Conservation (phyloP, 2,113 vertebrate species). For the Pygoscelis antarcticus region DNA sequence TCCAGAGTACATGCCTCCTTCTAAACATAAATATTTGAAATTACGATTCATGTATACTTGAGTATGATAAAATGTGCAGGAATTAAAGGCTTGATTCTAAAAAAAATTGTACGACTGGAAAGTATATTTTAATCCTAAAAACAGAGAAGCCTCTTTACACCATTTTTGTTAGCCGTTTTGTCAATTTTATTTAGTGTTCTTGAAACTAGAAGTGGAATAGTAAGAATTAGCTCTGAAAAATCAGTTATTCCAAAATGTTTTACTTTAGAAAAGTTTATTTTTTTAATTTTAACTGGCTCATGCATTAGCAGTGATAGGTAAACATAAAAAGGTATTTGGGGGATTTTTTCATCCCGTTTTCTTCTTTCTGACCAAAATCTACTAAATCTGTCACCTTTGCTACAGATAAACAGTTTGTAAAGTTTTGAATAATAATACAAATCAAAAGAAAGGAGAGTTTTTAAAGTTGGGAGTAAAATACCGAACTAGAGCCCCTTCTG, state of each 20-base stretch:
- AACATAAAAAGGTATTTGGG: neutral
- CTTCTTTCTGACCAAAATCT: neutral
- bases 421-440: neutral
- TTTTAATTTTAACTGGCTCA: neutral
- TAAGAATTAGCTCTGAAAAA: neutral
- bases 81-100: neutral
- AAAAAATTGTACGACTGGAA: neutral
- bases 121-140: neutral
- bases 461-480: neutral
- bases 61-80: neutral
- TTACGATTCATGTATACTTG: neutral
- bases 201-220: neutral
- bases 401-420: neutral
- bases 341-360: neutral
- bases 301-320: neutral
- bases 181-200: neutral
- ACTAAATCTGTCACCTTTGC: neutral
- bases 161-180: neutral
- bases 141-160: neutral
- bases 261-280: neutral
- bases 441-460: neutral
- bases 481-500: neutral
- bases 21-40: constrained; percentile 48
- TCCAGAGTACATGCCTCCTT: neutral
- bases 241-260: neutral